A percentile compares a stretch with the other conserved stretches of the same genome.
Conservation (phyloP, 2,113 vertebrate genomes). For the Ciconia maguari region DNA sequence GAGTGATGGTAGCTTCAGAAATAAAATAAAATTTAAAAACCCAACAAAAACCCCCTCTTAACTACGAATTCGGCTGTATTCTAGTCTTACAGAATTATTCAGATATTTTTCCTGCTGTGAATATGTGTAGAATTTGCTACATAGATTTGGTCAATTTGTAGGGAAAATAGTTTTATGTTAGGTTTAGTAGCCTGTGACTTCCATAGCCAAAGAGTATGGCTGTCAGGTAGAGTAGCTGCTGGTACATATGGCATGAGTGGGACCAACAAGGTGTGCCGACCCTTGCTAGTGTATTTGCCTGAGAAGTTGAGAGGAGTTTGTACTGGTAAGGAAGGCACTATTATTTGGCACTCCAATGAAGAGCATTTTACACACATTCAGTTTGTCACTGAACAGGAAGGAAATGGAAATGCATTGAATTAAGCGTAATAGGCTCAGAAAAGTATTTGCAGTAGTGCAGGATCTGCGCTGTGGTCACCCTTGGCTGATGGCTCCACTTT, state of each 20-base stretch:
- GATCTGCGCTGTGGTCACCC: neutral
- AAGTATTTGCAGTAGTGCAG: neutral
- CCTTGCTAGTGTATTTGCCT: neutral
- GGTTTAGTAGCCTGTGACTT: neutral
- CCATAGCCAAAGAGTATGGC: neutral
- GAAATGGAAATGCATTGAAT: neutral
- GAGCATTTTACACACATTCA: neutral
- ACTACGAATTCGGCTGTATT: neutral
- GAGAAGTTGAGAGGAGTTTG: neutral
- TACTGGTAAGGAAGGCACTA: neutral
- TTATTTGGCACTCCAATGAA: neutral
- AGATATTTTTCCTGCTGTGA: neutral
- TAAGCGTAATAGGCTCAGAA: neutral
- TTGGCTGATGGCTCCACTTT: neutral
- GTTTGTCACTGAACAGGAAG: neutral
- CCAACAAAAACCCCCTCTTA: neutral
- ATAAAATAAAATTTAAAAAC: neutral
- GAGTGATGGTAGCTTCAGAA: neutral
- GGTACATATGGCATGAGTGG: accelerated
- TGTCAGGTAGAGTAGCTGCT: neutral
- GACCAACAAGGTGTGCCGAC: neutral
- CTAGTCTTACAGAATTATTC: neutral
- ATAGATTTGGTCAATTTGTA: neutral
- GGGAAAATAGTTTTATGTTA: neutral
- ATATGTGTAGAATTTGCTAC: neutral